These are phyloP conservation scores for Polyodon spathula DNA, from an alignment of 2,113 vertebrate species.

Conservation along the genomic window DNA sequence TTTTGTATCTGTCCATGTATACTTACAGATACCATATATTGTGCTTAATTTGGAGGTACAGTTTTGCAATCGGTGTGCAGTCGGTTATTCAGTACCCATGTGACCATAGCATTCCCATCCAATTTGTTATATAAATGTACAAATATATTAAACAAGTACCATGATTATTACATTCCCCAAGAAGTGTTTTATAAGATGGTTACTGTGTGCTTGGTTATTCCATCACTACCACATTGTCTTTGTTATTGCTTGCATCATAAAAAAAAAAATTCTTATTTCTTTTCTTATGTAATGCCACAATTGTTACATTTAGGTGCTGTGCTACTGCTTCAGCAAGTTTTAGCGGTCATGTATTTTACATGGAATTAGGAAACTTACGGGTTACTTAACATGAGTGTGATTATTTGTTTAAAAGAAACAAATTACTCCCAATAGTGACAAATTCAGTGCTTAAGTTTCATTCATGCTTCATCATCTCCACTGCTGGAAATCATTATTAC, in stretches of 20 bases:
- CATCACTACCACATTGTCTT: background rate
- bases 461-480: too few relatives aligned
- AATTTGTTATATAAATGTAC: too few relatives aligned
- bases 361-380: too few relatives aligned
- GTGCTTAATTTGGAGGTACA: background rate
- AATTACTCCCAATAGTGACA: too few relatives aligned
- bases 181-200: background rate
- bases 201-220: background rate
- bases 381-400: too few relatives aligned
- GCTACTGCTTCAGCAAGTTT: too few relatives aligned
- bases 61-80: slow-evolving; percentile 28
- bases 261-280: background rate
- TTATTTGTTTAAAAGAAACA: too few relatives aligned
- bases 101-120: slow-evolving; percentile 7
- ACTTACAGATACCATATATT: slow-evolving; percentile 10
- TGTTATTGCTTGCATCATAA: background rate
- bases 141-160: slow-evolving; percentile 1
- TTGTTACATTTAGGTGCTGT: background rate
- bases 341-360: too few relatives aligned
- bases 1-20: slow-evolving; percentile 30
- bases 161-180: slow-evolving; percentile 15
- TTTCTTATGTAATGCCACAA: too few relatives aligned
- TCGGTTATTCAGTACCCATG: slow-evolving; percentile 13
- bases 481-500: too few relatives aligned
- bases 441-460: too few relatives aligned